Base-by-base conservation (phyloP, 2,113 vertebrate genomes). In the Potamarius usumacintae region DNA sequence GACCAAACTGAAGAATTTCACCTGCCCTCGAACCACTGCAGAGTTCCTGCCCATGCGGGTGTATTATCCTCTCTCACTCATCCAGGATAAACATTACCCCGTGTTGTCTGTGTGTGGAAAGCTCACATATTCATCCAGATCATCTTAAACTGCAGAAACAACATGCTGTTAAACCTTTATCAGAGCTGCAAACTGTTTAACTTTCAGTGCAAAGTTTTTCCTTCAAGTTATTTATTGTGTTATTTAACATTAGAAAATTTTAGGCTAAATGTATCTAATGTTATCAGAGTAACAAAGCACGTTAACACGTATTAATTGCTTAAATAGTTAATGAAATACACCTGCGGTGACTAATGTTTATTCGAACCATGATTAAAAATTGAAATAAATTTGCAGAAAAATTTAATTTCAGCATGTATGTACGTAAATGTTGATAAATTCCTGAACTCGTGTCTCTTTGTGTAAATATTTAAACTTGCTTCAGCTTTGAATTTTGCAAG, bases 21-120 rank as follows among this genome's bases (percentile, higher is more conserved):
- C 90, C 88, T 91, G 92, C 89, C 90, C 86, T 91, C 55, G 79
- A 92, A 92, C 93, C 91, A 90, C 84, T 62, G 57, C 83, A 78
- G 86, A 74, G 74, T 42, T n/a, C 25, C 52, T 79, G 27, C 11
- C 53, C 48, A 86, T 81, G 30, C 55, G 58, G 72, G 84, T 48
- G n/a, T 85, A 27, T 82, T 82, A 52, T 82, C 78, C 63, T 42
- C 78, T 67, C 34, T n/a, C 52, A 60, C 50, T 27, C 42, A 42
- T n/a, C 15, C n/a, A 65, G 67, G 58, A 87, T 82, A 60, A 85
- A 90, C 83, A 71, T 42, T 3, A 60, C 67, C 74, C 60, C 77
- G 20, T 48, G 65, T 30, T 55, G 82, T 72, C 71, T 78, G 77
- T 63, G 15, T 82, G 52, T 2, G 22, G 69, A 52, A 84, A 71